Evolutionary conservation across 2,797 vertebrate species (phyloP).

Genomic region (Aselliscus stoliczkanus): DNA sequence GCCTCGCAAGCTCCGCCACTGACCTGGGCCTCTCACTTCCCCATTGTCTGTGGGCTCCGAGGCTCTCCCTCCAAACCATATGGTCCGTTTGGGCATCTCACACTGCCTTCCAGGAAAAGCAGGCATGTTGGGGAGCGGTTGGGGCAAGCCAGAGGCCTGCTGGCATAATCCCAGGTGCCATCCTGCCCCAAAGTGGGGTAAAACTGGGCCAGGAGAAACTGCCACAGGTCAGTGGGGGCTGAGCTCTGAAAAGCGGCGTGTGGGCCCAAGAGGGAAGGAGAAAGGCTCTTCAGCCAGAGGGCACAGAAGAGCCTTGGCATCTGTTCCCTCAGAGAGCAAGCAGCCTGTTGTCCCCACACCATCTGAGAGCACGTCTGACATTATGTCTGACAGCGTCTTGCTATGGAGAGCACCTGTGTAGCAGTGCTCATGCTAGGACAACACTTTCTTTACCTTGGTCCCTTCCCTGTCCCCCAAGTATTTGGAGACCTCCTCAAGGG

Average conservation of each 20-base stretch:
- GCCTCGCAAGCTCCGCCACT: slow-evolving; percentile 87
- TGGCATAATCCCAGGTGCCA: not conserved
- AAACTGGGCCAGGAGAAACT: not conserved
- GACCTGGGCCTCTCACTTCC: slow-evolving; percentile 86
- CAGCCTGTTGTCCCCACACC: not conserved
- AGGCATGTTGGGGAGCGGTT: not conserved
- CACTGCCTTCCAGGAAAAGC: slow-evolving; percentile 52
- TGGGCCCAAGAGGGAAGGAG: not conserved
- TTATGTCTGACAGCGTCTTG: not conserved
- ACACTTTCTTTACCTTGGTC: not conserved
- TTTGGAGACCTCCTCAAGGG: not conserved
- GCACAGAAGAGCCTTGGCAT: not conserved
- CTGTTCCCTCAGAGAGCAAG: not conserved
- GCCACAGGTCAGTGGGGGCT: not conserved
- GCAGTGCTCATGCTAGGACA: not conserved
- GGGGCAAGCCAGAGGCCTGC: not conserved
- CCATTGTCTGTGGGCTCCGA: slow-evolving; percentile 88
- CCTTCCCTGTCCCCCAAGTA: not conserved
- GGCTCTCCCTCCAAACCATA: slow-evolving; percentile 89
- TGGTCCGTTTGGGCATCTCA: slow-evolving; percentile 81
- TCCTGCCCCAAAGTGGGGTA: not conserved
- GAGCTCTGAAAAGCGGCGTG: not conserved
- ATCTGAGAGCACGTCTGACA: not conserved
- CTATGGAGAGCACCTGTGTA: not conserved
- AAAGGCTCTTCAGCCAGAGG: not conserved